These are phyloP conservation scores for Sebastes alutus DNA, from an alignment of 2,797 vertebrate species.

Conservation along the genomic window DNA sequence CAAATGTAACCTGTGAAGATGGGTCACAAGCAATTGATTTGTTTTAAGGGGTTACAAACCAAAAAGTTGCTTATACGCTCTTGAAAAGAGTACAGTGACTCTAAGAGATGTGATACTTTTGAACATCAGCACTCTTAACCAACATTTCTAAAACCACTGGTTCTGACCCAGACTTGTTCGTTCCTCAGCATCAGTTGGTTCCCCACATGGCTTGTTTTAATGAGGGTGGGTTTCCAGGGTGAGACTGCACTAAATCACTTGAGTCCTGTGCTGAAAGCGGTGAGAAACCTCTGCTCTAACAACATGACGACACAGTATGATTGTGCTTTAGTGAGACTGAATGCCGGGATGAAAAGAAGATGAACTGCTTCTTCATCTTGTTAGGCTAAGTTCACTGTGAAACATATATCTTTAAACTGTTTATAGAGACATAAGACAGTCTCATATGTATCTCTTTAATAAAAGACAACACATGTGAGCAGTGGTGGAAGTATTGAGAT, in stretches of 20 bases:
- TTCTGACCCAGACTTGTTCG: conserved; percentile 12
- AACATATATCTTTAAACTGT: not conserved
- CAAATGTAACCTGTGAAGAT: not conserved
- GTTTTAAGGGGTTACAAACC: not conserved
- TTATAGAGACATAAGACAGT: not conserved
- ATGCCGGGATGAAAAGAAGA: conserved; percentile 8
- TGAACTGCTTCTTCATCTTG: not conserved
- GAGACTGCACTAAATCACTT: conserved; percentile 44
- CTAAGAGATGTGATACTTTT: not conserved
- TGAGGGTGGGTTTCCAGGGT: conserved; percentile 49
- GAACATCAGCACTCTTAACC: conserved; percentile 1
- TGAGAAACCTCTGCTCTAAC: conserved; percentile 35
- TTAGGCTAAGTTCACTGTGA: not conserved
- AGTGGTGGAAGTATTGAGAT: not conserved
- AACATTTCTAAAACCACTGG: not conserved
- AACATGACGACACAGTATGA: conserved; percentile 1
- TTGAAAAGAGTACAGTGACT: not conserved
- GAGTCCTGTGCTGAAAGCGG: not conserved
- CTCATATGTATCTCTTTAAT: not conserved
- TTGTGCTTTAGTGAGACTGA: not conserved
- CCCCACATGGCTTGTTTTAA: conserved; percentile 40
- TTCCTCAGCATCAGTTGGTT: conserved; percentile 14
- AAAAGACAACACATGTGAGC: not conserved
- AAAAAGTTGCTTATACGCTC: not conserved
- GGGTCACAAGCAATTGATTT: not conserved